Evolutionary conservation across 2,113 vertebrate genomes (phyloP).

Genomic region (Apodemus speciosus): DNA sequence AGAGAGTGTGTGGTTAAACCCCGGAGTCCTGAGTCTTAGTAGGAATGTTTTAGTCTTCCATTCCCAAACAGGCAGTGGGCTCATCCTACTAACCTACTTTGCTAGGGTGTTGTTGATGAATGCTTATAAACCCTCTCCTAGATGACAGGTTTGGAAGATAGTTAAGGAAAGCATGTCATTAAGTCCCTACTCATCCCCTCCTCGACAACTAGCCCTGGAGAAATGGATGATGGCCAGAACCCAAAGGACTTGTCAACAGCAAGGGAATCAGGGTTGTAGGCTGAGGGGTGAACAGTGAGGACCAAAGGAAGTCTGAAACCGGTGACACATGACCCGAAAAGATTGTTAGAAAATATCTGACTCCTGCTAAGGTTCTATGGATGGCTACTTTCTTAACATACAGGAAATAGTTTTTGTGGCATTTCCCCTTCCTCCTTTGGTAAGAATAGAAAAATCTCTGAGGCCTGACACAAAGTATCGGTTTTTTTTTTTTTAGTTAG

Average conservation of each 20-base stretch:
- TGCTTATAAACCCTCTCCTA: constrained; percentile 76
- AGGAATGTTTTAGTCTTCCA: constrained; percentile 25
- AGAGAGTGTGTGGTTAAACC: background rate
- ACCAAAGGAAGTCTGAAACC: background rate
- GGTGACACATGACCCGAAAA: constrained; percentile 1
- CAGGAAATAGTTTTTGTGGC: constrained; percentile 17
- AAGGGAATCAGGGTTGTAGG: background rate
- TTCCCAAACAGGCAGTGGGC: constrained; percentile 62
- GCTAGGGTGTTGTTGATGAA: constrained; percentile 74
- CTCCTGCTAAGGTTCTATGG: background rate
- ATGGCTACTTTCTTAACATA: constrained; percentile 41
- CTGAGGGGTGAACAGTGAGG: background rate
- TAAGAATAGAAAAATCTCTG: background rate
- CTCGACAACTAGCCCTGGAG: constrained; percentile 62
- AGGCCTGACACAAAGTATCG: background rate
- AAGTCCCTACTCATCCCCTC: constrained; percentile 74
- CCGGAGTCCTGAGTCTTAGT: background rate
- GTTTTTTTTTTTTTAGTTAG: background rate
- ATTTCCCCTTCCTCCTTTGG: constrained; percentile 19
- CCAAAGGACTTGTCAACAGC: constrained; percentile 47
- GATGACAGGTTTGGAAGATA: constrained; percentile 78
- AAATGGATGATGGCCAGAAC: constrained; percentile 64
- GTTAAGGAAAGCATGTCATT: constrained; percentile 79
- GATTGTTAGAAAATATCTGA: background rate
- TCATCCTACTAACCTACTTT: constrained; percentile 79